Base-by-base conservation (phyloP, 2,797 vertebrate genomes). In the Cuculus canorus region DNA sequence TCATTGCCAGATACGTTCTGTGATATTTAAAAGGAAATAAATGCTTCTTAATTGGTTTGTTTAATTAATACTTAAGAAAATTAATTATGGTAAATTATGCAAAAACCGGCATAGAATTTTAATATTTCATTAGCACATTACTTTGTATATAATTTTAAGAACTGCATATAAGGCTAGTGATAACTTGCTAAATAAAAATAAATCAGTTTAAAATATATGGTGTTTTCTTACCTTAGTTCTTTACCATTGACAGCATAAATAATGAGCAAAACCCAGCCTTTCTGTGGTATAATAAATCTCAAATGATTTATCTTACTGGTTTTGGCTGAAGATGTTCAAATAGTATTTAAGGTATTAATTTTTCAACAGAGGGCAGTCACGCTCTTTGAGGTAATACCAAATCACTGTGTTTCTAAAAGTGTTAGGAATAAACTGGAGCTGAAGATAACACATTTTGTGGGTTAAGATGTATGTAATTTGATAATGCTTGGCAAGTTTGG, bases 281-380 rank as follows among this genome's bases (percentile, higher is more conserved):
- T 82, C 5, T 84, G 30, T 50, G 13, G 3, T 41, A 8, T 73
- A 32, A 45, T 66, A 72, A 66, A 41, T 39, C 18, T 79, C n/a
- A 79, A 48, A 24, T 91, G 3, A 13, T 33, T 35, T 33, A 19
- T 61, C 0, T 35, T 63, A 54, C 2, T 54, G 5, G 10, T 24
- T 89, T 83, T 52, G 32, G 35, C 54, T 82, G 6, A 39, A 53
- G 37, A 73, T 41, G 12, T 86, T 52, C 3, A 50, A 23, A 76
- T 45, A 6, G 5, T 37, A n/a, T 11, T 84, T 53, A 11, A 47
- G n/a, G 82, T 64, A 69, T 9, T 72, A 23, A 16, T 79, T 13
- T 88, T 91, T 96, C 96, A 94, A 76, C 27, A 96, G 95, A 88
- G 94, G 93, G 92, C 95, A 90, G 76, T 96, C 86, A 19, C 0